Percentiles rank a stretch among this genome's conserved stretches.
Evolutionary conservation across 2,113 vertebrate genomes (phyloP).

Genomic region (Patagioenas fasciata): DNA sequence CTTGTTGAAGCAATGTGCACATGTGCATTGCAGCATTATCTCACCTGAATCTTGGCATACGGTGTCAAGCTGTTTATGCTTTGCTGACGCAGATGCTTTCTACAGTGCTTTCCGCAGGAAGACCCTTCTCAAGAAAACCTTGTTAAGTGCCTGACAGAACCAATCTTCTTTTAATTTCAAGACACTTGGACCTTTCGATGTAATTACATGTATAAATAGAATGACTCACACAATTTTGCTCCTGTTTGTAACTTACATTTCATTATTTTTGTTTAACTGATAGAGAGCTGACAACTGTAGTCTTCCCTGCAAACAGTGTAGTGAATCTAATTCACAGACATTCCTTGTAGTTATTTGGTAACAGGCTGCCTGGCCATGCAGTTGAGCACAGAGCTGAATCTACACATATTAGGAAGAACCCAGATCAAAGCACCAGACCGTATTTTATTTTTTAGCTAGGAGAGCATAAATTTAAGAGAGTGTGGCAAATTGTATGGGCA

Average conservation of each 20-base stretch:
- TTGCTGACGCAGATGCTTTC: neutral
- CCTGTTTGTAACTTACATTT: conserved; percentile 47
- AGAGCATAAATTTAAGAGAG: neutral
- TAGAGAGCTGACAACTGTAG: conserved; percentile 41
- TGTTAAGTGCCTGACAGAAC: conserved; percentile 34
- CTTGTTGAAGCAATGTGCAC: neutral
- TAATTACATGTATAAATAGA: conserved; percentile 48
- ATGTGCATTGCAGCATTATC: rapidly evolving
- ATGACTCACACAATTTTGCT: conserved; percentile 33
- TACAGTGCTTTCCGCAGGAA: neutral
- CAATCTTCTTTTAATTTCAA: conserved; percentile 52
- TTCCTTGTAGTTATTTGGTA: conserved; percentile 14
- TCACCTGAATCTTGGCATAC: neutral
- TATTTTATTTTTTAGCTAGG: conserved; percentile 23
- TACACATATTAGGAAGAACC: neutral
- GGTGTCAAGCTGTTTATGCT: neutral
- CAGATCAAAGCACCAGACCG: neutral
- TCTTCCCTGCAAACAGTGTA: neutral
- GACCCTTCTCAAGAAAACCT: conserved; percentile 16
- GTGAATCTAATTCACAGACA: conserved; percentile 33
- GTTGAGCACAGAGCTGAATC: neutral
- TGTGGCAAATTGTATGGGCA: neutral
- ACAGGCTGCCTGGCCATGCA: neutral
- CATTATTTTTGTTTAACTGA: conserved; percentile 47
- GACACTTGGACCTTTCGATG: conserved; percentile 12